A percentile compares a stretch with the other conserved stretches of the same genome.
Conservation (phyloP, 1,140 invertebrate genomes). For the Halyomorpha halys region DNA sequence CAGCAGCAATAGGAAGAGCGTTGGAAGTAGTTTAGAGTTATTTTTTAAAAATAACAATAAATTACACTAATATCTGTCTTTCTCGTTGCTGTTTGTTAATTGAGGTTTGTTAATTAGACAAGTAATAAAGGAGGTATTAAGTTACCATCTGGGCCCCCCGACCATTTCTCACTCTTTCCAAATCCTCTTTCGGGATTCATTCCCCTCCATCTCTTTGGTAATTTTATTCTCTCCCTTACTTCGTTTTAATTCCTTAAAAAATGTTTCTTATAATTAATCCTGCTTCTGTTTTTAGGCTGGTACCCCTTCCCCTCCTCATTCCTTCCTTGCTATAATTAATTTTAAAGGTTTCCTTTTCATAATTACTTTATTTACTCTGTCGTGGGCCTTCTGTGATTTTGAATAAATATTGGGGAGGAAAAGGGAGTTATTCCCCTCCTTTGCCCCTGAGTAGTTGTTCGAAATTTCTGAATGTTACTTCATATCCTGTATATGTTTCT, state of each 20-base stretch:
- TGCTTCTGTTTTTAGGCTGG: constrained; percentile 4
- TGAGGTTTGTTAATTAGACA: constrained; percentile 14
- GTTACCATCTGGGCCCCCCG: constrained; percentile 8
- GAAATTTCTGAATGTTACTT: no score
- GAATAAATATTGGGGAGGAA: no score
- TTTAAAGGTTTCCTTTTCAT: constrained; percentile 18
- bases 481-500: no score
- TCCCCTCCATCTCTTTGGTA: neutral
- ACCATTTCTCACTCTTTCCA: constrained; percentile 10
- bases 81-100: neutral
- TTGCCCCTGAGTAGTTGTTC: no score
- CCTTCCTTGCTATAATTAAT: constrained; percentile 9
- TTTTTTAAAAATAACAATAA: no score
- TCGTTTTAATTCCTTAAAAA: constrained; percentile 17
- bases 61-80: no score
- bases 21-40: no score
- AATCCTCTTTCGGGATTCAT: constrained; percentile 12
- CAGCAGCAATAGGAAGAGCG: no score
- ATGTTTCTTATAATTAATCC: constrained; percentile 17
- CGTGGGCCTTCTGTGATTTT: no score
- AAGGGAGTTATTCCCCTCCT: no score
- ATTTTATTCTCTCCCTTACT: constrained; percentile 12
- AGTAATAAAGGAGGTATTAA: constrained; percentile 14
- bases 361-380: constrained; percentile 16
- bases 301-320: constrained; percentile 1